Conservation (phyloP, 2,797 vertebrate species). For the Eulemur mongoz region DNA sequence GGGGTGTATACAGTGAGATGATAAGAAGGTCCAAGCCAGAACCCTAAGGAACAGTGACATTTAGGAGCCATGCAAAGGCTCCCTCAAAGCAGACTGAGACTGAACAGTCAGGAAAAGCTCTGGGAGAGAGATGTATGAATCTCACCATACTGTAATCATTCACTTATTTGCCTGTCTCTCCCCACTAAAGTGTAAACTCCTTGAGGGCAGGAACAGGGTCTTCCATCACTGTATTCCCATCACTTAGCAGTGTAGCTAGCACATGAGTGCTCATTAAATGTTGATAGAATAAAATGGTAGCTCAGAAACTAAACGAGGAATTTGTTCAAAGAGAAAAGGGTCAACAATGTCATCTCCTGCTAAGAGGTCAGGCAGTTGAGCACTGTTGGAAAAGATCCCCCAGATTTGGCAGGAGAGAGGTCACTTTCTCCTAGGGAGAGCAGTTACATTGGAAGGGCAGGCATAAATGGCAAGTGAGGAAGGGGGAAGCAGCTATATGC, state of each 20-base stretch:
- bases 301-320: constrained; percentile 43
- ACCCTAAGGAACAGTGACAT: neutral
- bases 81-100: constrained; percentile 11
- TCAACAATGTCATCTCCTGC: constrained; percentile 2
- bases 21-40: constrained; percentile 25
- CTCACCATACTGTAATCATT: neutral
- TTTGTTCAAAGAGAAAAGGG: constrained; percentile 21
- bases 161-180: neutral
- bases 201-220: neutral
- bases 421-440: neutral
- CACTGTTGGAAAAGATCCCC: neutral
- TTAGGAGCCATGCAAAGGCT: neutral
- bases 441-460: neutral
- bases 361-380: constrained; percentile 30
- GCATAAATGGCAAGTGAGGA: neutral
- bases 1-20: neutral
- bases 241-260: neutral
- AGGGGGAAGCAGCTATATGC: neutral
- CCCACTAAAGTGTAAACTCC: neutral
- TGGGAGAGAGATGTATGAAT: neutral
- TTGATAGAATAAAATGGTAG: constrained; percentile 19
- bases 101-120: neutral
- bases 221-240: neutral
- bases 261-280: neutral
- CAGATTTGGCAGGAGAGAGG: constrained; percentile 14